These are phyloP conservation scores for Copsychus sechellarum DNA, from an alignment of 2,113 vertebrate genomes.

Conservation along the genomic window DNA sequence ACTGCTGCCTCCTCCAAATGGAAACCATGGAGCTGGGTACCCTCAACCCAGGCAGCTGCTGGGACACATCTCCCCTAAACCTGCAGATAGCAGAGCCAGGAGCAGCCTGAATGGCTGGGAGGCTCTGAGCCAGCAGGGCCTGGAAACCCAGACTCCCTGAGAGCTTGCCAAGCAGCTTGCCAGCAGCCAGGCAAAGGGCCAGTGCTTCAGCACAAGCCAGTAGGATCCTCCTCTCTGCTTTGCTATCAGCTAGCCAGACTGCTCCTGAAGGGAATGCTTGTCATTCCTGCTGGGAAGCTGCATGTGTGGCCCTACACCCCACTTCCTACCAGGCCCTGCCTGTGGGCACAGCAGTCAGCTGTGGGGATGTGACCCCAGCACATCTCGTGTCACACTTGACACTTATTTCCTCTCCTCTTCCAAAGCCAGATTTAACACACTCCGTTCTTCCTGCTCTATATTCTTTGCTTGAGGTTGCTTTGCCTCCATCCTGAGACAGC, in stretches of 20 bases:
- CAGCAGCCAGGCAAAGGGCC: background rate
- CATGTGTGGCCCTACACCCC: background rate
- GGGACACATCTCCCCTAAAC: background rate
- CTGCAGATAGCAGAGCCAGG: background rate
- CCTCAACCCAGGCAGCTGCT: background rate
- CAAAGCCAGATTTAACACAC: background rate
- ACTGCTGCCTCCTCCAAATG: background rate
- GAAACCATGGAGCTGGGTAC: conserved; percentile 13
- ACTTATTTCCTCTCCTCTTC: background rate
- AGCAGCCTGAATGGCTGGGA: background rate
- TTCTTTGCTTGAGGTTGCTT: background rate
- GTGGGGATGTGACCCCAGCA: rapidly evolving
- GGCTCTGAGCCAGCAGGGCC: background rate
- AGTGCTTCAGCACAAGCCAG: background rate
- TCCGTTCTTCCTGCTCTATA: background rate
- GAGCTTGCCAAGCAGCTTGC: background rate
- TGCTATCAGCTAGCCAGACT: background rate
- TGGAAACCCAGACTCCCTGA: background rate
- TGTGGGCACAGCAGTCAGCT: background rate
- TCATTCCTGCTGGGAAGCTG: background rate
- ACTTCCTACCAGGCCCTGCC: background rate
- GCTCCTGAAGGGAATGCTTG: background rate
- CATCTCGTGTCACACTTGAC: background rate
- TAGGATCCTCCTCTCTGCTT: background rate
- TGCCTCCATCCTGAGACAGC: background rate